Evolutionary conservation across 2,113 vertebrate species (phyloP).

Genomic region (Scartelaos histophorus): DNA sequence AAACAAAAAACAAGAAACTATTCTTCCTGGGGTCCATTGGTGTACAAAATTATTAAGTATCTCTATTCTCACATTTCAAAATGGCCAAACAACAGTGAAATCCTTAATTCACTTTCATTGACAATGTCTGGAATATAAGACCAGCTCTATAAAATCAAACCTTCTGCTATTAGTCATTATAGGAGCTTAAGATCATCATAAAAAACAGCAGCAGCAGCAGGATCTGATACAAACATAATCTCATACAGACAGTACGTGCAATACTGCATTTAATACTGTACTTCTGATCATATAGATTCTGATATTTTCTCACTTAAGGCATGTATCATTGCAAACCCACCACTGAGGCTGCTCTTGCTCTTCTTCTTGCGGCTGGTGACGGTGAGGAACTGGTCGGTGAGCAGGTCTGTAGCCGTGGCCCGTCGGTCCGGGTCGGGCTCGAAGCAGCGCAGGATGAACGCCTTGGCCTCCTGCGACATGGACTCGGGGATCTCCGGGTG

Average conservation of each 20-base stretch:
- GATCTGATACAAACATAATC: neutral
- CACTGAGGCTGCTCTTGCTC: conserved; percentile 84
- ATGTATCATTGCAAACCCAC: conserved; percentile 62
- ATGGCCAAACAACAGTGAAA: no score
- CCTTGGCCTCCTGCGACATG: conserved; percentile 95
- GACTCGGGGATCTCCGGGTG: conserved; percentile 98
- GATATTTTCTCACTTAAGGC: neutral
- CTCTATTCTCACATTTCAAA: no score
- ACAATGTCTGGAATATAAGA: neutral
- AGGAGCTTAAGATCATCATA: no score
- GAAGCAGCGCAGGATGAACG: conserved; percentile 94
- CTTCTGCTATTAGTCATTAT: neutral
- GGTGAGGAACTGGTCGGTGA: conserved; percentile 93
- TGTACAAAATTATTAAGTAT: no score
- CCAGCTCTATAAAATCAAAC: neutral
- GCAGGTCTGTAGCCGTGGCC: conserved; percentile 86
- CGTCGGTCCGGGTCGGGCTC: conserved; percentile 94
- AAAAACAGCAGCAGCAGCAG: no score
- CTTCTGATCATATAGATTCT: neutral
- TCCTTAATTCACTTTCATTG: no score
- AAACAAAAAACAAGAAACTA: no score
- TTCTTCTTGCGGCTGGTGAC: conserved; percentile 95
- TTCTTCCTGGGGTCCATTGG: no score
- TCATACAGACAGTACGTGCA: neutral
- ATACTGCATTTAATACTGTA: neutral